Evolutionary conservation across 2,888 invertebrate genomes (phyloP).

Genomic region (Drosophila borborema): DNA sequence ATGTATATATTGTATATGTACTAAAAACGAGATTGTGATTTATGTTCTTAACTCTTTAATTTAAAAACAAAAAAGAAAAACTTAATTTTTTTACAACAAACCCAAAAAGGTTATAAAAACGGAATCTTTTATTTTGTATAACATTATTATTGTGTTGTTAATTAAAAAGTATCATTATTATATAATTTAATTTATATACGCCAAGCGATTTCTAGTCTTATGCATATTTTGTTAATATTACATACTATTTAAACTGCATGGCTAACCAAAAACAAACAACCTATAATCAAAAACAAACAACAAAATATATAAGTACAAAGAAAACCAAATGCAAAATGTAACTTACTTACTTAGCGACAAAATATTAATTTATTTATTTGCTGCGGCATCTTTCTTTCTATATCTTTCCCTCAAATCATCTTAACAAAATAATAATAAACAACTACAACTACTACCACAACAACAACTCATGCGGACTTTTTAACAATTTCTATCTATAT

Average conservation of each 20-base stretch:
- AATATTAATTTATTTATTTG: constrained; percentile 74
- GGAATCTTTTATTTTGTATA: constrained; percentile 40
- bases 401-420: constrained; percentile 66
- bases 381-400: constrained; percentile 69
- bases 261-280: constrained; percentile 51
- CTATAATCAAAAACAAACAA: constrained; percentile 27
- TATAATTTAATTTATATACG: constrained; percentile 40
- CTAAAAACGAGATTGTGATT: constrained; percentile 58
- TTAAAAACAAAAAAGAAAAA: constrained; percentile 34
- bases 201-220: constrained; percentile 47
- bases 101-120: constrained; percentile 23
- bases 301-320: constrained; percentile 51
- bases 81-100: constrained; percentile 43
- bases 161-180: constrained; percentile 37
- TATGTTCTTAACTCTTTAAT: constrained; percentile 38
- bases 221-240: constrained; percentile 47
- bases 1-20: constrained; percentile 51
- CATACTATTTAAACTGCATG: constrained; percentile 63
- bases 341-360: constrained; percentile 45
- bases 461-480: constrained; percentile 66
- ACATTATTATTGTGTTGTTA: constrained; percentile 40
- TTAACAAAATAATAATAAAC: constrained; percentile 12
- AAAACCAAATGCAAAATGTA: constrained; percentile 47
- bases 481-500: constrained; percentile 49
- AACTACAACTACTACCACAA: constrained; percentile 23